Evolutionary conservation across 64 coral and sea anemone species (phyloP), one percentile per base, ranked within the genome.

Genomic region (Dendronephthya gigantea): DNA sequence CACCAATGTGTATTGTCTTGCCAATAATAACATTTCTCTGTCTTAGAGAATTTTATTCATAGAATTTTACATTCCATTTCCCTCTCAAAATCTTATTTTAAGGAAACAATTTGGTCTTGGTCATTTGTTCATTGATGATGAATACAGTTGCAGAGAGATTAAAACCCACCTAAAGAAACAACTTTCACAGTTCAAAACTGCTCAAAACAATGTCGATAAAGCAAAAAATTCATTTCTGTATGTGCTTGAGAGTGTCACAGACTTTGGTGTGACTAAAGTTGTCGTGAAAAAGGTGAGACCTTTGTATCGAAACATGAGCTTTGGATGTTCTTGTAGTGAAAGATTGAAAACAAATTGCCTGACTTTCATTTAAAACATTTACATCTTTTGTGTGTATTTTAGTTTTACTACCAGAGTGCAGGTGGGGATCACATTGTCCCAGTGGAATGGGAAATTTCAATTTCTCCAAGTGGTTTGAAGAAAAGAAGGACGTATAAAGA

Each of bases 191-290:
- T 79, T 79, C 36, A 39, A 36, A 10, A 79, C 72, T 36, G 30
- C 32, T 39, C 36, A 36, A 33, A 39, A 34, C 30, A 39, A 79
- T 79, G 28, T 33, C 10, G 36, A 79, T 34, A 79, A 79, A 9
- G 72, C 72, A 29, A 79, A 79, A 29, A 79, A 79, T 19, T 79
- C 72, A 19, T 79, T 79, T 39, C 72, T 79, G 30, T 79, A 17
- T 79, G 72, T 79, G 15, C 36, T 79, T 34, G 72, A 79, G 13
- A 34, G 9, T 36, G 72, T 79, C 29, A 15, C 30, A 33, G 72
- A 79, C 13, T 79, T 79, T 79, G 72, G 72, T 29, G 36, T 79
- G 19, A 79, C 72, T 36, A 79, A 79, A 79, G 37, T 79, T 79
- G 36, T 79, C 1, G 72, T 79, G 5, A 29, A 79, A 12, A 79